Conservation (phyloP, 2,797 vertebrate genomes). For the Nothura maculosa region DNA sequence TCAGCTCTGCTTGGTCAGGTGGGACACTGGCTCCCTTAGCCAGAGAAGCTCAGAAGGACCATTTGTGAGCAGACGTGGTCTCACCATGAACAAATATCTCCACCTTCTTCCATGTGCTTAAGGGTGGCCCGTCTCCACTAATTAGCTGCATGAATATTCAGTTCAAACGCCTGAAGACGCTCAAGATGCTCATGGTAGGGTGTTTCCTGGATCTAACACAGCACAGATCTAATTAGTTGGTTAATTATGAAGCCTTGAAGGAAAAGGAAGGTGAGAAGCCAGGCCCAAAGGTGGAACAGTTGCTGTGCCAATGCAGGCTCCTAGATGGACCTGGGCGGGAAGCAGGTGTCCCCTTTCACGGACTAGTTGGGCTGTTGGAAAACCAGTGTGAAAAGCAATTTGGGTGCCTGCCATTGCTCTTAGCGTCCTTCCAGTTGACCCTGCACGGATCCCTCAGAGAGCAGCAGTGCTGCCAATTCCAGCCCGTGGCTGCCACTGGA, state of each 20-base stretch:
- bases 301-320: background rate
- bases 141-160: background rate
- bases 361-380: background rate
- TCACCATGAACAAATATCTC: background rate
- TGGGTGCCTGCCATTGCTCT: background rate
- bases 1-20: background rate
- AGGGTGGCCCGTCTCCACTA: background rate
- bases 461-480: background rate
- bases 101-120: background rate
- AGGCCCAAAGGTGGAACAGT: background rate
- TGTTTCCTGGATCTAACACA: background rate
- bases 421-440: background rate
- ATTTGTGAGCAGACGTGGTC: background rate
- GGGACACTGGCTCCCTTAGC: background rate
- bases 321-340: background rate
- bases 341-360: background rate
- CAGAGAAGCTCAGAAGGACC: background rate
- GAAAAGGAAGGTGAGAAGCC: background rate
- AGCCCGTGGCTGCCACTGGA: background rate
- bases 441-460: background rate
- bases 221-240: background rate
- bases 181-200: background rate
- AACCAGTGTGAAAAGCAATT: background rate
- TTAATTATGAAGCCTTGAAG: background rate
- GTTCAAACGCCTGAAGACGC: background rate